These are phyloP conservation scores for Ctenomys sociabilis DNA, from an alignment of 2,113 vertebrate species.

Conservation along the genomic window DNA sequence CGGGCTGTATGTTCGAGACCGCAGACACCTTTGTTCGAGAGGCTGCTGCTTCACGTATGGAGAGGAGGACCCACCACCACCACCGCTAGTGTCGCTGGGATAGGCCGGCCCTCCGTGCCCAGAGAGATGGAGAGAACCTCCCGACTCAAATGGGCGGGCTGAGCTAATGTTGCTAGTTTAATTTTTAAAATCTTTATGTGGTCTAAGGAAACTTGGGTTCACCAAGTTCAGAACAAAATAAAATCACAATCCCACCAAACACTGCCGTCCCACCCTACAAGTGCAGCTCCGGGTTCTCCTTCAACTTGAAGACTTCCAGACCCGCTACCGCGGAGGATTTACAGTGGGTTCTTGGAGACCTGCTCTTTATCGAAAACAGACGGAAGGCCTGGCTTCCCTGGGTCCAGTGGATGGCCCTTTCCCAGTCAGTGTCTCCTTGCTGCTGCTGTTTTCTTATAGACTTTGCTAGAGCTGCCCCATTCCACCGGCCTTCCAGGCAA, in stretches of 20 bases:
- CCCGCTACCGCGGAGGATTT: neutral
- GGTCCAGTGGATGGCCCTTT: neutral
- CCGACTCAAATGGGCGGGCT: neutral
- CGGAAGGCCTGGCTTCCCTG: neutral
- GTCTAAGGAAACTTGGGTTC: neutral
- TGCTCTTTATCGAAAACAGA: neutral
- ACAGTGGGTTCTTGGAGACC: neutral
- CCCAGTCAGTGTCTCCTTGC: neutral
- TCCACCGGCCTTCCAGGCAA: neutral
- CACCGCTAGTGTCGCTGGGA: neutral
- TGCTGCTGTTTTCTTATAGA: neutral
- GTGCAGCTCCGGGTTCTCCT: neutral
- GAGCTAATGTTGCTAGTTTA: neutral
- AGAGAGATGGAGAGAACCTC: neutral
- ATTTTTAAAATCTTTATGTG: neutral
- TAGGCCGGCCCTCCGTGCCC: neutral
- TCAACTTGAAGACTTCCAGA: neutral
- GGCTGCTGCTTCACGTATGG: neutral
- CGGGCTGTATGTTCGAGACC: neutral
- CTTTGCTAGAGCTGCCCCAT: neutral
- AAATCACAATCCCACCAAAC: neutral
- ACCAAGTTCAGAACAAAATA: slow-evolving; percentile 18
- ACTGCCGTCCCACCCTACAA: neutral
- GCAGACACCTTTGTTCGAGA: slow-evolving; percentile 68
- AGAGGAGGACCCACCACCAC: neutral